Percentiles rank a stretch among this genome's conserved stretches.
These are phyloP conservation scores for Galbula dea DNA, from an alignment of 2,113 vertebrate genomes.

Conservation along the genomic window DNA sequence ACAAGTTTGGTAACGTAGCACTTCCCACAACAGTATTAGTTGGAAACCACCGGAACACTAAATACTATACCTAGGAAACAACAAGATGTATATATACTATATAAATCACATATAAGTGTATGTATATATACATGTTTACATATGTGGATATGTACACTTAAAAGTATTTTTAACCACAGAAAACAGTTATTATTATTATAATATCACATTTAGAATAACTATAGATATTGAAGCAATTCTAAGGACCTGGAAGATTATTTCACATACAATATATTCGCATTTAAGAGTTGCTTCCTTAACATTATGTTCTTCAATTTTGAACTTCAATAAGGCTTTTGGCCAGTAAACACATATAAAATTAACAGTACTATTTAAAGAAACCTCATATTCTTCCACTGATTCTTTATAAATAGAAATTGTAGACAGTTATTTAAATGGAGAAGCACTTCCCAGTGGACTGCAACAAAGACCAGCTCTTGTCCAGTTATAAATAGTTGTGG, in stretches of 20 bases:
- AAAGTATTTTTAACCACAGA: not conserved
- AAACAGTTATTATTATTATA: not conserved
- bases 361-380: not conserved
- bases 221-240: not conserved
- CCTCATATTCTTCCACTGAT: not conserved
- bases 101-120: not conserved
- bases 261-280: not conserved
- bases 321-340: not conserved
- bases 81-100: not conserved
- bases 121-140: rapidly evolving
- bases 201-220: not conserved
- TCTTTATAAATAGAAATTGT: not conserved
- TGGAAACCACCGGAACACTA: not conserved
- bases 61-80: not conserved
- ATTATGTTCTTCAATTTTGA: not conserved
- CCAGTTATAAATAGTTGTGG: not conserved
- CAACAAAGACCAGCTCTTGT: not conserved
- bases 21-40: not conserved
- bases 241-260: not conserved
- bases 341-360: not conserved
- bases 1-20: not conserved
- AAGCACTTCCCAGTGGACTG: not conserved
- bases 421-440: not conserved
- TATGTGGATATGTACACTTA: too few species aligned
- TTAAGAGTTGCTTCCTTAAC: not conserved